A percentile compares a stretch with the other conserved stretches of the same genome.
Conservation (phyloP, 2,797 vertebrate genomes). For the Poeciliopsis presidionis region DNA sequence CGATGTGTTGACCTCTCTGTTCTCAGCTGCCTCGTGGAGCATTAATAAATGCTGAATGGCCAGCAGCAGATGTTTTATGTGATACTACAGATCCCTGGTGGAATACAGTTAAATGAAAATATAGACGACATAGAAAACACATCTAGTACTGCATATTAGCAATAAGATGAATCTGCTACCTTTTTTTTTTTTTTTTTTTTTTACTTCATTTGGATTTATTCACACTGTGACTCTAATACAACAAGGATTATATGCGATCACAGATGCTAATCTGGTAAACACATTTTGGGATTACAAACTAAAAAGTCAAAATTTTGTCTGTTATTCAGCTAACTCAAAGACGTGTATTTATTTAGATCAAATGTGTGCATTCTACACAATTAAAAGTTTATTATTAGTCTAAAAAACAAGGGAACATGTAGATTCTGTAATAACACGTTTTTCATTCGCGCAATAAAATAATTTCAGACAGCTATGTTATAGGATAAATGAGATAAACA, state of each 20-base stretch:
- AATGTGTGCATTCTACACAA: not conserved
- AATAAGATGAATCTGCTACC: not conserved
- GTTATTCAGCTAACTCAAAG: not conserved
- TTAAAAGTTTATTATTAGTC: not conserved
- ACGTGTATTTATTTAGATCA: not conserved
- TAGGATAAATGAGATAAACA: not conserved
- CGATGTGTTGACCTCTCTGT: not conserved
- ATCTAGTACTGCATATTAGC: not conserved
- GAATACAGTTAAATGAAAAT: not conserved
- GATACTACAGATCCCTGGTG: not conserved
- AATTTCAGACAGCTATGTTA: not conserved
- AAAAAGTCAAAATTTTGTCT: not conserved
- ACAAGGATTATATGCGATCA: not conserved
- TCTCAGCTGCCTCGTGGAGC: not conserved
- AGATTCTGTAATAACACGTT: not conserved
- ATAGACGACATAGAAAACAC: not conserved
- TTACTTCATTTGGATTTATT: not conserved
- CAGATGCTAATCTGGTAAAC: not conserved
- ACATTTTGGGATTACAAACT: not conserved
- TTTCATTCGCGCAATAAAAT: not conserved
- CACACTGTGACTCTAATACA: not conserved
- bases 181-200: too few relatives aligned
- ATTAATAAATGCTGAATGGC: not conserved
- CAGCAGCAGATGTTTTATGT: not conserved
- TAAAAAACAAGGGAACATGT: not conserved